phyloP scores from a whole-genome alignment of 64 coral and sea anemone species.

The Pocillopora verrucosa region DNA sequence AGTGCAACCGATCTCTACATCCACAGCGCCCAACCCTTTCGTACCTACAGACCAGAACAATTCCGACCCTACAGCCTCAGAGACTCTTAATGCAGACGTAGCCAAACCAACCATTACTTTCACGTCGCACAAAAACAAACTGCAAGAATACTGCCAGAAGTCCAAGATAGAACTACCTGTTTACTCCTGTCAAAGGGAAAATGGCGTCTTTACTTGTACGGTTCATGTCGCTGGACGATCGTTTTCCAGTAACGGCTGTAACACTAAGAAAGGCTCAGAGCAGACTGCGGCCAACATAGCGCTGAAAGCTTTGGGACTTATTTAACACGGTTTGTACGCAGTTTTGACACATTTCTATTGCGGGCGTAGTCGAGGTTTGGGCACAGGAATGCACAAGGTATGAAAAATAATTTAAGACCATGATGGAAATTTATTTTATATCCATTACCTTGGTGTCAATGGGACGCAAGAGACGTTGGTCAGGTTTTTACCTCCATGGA shows the following conservation, averaged over 20 bases:
- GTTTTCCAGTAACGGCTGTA: conserved; percentile 61
- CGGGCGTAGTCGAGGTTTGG: neutral
- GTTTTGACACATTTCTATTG: neutral
- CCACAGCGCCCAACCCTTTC: neutral
- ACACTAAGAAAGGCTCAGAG: conserved; percentile 91
- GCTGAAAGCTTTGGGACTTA: conserved; percentile 65
- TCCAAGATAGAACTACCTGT: conserved; percentile 66
- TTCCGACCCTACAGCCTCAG: neutral
- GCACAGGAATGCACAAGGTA: neutral
- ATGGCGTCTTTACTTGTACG: conserved; percentile 53
- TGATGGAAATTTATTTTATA: neutral
- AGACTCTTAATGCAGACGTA: neutral
- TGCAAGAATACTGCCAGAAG: conserved; percentile 96
- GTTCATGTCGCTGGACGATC: conserved; percentile 65
- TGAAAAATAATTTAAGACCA: neutral
- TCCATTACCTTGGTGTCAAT: neutral
- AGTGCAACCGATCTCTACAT: neutral
- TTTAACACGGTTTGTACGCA: conserved; percentile 18
- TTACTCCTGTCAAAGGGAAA: conserved; percentile 66
- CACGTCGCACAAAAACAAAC: conserved; percentile 85
- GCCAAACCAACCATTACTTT: neutral
- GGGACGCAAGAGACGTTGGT: no score
- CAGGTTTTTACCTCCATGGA: neutral
- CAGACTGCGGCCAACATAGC: conserved; percentile 85
- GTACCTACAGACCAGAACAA: neutral